These are phyloP conservation scores for Bergia sp. DNA, from an alignment of 92 coral and sea anemone genomes.

Conservation along the genomic window DNA sequence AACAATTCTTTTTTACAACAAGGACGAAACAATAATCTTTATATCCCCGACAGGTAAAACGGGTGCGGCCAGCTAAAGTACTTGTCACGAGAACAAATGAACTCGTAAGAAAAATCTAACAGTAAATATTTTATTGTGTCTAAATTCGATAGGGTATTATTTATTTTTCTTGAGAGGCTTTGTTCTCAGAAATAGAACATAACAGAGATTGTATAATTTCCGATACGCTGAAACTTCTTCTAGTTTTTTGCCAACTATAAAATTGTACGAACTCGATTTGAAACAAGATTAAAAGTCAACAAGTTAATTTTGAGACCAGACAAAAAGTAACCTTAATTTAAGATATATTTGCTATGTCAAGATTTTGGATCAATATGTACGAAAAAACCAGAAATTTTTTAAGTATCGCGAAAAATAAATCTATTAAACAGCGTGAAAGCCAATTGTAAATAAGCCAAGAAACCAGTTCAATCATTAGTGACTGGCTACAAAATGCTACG, in stretches of 20 bases:
- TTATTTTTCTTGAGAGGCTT: too few relatives aligned
- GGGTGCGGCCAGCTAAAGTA: neutral
- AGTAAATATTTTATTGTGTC: neutral
- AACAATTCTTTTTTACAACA: neutral
- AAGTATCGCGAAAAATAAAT: neutral
- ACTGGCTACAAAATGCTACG: neutral
- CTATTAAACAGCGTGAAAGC: too few relatives aligned
- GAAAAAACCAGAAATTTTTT: too few relatives aligned
- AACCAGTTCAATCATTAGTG: neutral
- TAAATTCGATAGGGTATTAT: neutral
- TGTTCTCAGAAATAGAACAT: neutral
- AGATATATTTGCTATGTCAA: neutral
- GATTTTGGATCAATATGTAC: neutral
- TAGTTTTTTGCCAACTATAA: neutral
- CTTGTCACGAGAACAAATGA: slow-evolving; percentile 1
- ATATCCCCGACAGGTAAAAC: neutral
- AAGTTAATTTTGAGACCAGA: neutral
- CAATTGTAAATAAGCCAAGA: neutral
- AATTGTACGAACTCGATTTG: neutral
- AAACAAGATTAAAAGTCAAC: neutral
- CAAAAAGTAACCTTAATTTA: neutral
- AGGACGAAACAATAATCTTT: neutral
- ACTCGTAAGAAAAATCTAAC: neutral
- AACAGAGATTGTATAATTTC: too few relatives aligned
- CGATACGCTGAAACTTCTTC: neutral